These are phyloP conservation scores for Nineta flava DNA, from an alignment of 2,888 invertebrate genomes.

Conservation along the genomic window DNA sequence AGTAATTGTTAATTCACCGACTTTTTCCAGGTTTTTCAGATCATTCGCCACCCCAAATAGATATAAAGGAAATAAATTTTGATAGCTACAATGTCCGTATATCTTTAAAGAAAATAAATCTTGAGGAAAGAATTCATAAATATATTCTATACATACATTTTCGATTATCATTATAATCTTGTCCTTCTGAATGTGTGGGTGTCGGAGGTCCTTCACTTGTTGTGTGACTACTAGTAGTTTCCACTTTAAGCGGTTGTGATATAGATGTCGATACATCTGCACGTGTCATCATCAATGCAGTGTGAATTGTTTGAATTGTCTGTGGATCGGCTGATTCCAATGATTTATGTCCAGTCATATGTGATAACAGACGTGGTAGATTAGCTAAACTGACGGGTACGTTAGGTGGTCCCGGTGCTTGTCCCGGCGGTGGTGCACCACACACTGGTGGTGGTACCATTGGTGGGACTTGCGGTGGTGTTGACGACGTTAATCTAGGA, in stretches of 20 bases:
- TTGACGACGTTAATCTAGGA: constrained; percentile 42
- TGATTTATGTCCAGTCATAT: constrained; percentile 22
- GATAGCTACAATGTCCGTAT: no score
- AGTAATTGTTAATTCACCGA: no score
- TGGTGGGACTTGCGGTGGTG: constrained; percentile 20
- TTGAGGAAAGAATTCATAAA: no score
- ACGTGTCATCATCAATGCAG: constrained; percentile 14
- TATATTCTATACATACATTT: constrained; percentile 35
- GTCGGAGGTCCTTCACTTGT: constrained; percentile 50
- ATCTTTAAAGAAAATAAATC: no score
- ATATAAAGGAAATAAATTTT: no score
- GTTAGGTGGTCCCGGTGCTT: constrained; percentile 21
- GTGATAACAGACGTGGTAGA: constrained; percentile 33
- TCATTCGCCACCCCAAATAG: no score
- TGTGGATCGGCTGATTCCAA: constrained; percentile 10
- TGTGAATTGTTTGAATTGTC: constrained; percentile 15
- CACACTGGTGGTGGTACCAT: constrained; percentile 24
- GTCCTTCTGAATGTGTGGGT: constrained; percentile 61
- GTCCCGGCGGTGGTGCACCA: constrained; percentile 26
- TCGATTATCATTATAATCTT: constrained; percentile 42
- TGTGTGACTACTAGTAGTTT: constrained; percentile 27
- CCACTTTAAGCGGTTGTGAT: constrained; percentile 32
- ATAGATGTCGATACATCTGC: constrained; percentile 18
- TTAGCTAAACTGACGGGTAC: constrained; percentile 31
- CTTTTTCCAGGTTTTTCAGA: no score